Conservation (phyloP, 2,113 vertebrate genomes). For the Vanacampus margaritifer region DNA sequence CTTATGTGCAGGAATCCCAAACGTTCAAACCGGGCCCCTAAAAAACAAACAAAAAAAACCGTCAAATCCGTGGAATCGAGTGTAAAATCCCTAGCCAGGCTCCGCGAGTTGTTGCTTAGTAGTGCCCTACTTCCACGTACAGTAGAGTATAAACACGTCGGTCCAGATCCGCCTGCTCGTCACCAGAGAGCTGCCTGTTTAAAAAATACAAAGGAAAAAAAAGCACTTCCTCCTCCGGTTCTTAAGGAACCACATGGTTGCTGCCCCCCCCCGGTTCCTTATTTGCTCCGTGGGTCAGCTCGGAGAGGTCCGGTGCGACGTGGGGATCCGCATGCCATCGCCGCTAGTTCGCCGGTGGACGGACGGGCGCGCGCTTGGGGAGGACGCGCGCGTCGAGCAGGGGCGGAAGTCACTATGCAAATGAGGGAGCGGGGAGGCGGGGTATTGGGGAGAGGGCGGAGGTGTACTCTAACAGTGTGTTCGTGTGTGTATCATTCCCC, state of each 20-base stretch:
- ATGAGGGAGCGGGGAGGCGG: background rate
- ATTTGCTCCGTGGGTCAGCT: slow-evolving; percentile 4
- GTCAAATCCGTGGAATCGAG: slow-evolving; percentile 27
- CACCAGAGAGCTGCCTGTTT: slow-evolving; percentile 44
- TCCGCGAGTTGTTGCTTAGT: slow-evolving; percentile 32
- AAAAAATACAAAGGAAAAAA: slow-evolving; percentile 21
- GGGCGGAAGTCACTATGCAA: slow-evolving; percentile 75
- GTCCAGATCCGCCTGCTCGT: slow-evolving; percentile 68
- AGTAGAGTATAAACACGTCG: slow-evolving; percentile 60
- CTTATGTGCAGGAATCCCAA: background rate
- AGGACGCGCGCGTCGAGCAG: slow-evolving; percentile 30
- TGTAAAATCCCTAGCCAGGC: slow-evolving; percentile 51
- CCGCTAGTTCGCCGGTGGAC: slow-evolving; percentile 55
- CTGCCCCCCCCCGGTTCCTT: slow-evolving; percentile 3
- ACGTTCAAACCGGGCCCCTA: background rate
- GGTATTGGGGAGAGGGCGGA: background rate
- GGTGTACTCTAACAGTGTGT: background rate
- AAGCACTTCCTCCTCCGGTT: slow-evolving; percentile 11
- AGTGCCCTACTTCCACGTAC: slow-evolving; percentile 67
- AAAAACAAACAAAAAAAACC: slow-evolving; percentile 16
- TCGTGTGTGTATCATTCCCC: slow-evolving; percentile 1
- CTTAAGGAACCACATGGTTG: background rate
- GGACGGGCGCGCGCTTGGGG: slow-evolving; percentile 46
- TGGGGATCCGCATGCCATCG: slow-evolving; percentile 41
- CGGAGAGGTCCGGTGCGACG: slow-evolving; percentile 24